Evolutionary conservation across 2,888 invertebrate genomes (phyloP).

Genomic region (Drosophila rubida): DNA sequence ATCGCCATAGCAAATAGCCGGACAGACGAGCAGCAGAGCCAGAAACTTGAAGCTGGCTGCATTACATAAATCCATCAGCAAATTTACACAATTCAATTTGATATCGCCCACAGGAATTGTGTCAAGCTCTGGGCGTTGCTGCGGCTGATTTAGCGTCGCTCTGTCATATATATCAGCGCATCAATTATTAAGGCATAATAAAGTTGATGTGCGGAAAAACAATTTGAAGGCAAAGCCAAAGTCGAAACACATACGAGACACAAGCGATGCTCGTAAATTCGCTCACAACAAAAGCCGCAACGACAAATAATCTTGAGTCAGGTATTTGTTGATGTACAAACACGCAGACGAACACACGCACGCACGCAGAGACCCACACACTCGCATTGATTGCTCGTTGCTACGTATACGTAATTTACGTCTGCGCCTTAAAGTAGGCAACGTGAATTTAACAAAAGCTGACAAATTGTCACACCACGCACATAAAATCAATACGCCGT

Average conservation of each 20-base stretch:
- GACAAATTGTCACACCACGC: slow-evolving; percentile 55
- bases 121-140: slow-evolving; percentile 9
- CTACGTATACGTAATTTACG: slow-evolving; percentile 49
- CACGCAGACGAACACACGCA: slow-evolving; percentile 8
- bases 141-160: background rate
- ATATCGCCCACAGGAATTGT: slow-evolving; percentile 13
- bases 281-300: slow-evolving; percentile 27
- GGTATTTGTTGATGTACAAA: slow-evolving; percentile 50
- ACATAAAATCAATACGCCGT: slow-evolving; percentile 50
- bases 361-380: background rate
- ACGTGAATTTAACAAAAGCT: slow-evolving; percentile 58
- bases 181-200: slow-evolving; percentile 62
- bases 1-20: slow-evolving; percentile 52
- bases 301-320: slow-evolving; percentile 58
- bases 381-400: slow-evolving; percentile 17
- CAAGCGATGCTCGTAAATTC: slow-evolving; percentile 14
- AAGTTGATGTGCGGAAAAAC: slow-evolving; percentile 60
- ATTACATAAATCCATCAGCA: slow-evolving; percentile 59
- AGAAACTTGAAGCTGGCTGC: slow-evolving; percentile 22
- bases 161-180: slow-evolving; percentile 29
- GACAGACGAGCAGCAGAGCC: slow-evolving; percentile 1
- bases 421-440: slow-evolving; percentile 57
- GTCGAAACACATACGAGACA: background rate
- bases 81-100: slow-evolving; percentile 52
- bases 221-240: slow-evolving; percentile 32